Evolutionary conservation across 2,797 vertebrate genomes (phyloP).

Genomic region (Ateles fusciceps): DNA sequence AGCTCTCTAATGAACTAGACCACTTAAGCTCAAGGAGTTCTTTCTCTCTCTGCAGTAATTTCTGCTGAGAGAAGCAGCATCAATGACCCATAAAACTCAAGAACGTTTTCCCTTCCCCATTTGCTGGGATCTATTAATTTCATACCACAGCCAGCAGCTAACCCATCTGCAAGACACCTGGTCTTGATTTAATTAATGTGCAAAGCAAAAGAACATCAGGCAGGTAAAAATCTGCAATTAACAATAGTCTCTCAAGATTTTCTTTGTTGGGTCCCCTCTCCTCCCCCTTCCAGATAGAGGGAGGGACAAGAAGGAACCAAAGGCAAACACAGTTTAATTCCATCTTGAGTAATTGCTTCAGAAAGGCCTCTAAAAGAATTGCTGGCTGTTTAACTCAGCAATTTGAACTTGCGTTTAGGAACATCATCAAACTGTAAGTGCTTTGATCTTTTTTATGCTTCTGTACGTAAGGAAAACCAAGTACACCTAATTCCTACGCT

Average conservation of each 20-base stretch:
- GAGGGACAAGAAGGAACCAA: background rate
- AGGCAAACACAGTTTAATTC: constrained; percentile 30
- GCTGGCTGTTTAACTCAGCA: constrained; percentile 26
- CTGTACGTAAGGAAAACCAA: constrained; percentile 53
- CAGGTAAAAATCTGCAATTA: constrained; percentile 63
- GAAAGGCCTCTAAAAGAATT: constrained; percentile 5
- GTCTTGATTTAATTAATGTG: constrained; percentile 70
- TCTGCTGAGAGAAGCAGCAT: constrained; percentile 63
- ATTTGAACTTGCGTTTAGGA: constrained; percentile 59
- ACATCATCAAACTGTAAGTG: constrained; percentile 66
- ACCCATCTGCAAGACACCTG: constrained; percentile 64
- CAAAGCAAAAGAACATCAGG: constrained; percentile 44
- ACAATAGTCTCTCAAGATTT: constrained; percentile 54
- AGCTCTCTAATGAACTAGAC: background rate
- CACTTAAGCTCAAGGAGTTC: background rate
- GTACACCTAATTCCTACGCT: constrained; percentile 14
- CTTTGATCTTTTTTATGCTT: constrained; percentile 69
- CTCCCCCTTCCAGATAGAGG: background rate
- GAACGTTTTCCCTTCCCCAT: background rate
- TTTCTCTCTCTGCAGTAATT: constrained; percentile 32
- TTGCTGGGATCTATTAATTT: constrained; percentile 70
- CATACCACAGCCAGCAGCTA: constrained; percentile 62
- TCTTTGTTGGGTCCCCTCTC: background rate
- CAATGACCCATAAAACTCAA: constrained; percentile 51
- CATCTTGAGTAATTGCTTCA: constrained; percentile 54